Evolutionary conservation across 2,797 vertebrate genomes (phyloP).

Genomic region (Mormyrops boulengeri): DNA sequence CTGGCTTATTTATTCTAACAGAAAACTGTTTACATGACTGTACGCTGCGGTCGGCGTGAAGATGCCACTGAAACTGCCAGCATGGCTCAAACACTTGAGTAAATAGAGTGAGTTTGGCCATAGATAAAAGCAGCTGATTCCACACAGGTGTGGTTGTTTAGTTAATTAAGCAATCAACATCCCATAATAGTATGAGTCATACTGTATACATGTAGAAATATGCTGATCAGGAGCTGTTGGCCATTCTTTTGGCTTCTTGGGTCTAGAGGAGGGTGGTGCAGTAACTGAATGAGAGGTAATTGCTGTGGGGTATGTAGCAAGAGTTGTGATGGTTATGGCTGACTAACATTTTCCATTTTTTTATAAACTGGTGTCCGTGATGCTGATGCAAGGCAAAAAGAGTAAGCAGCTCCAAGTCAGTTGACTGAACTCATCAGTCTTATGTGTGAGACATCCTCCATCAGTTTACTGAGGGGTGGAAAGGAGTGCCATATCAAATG

Average conservation of each 20-base stretch:
- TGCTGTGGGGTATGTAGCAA: background rate
- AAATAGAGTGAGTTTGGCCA: background rate
- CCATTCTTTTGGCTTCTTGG: background rate
- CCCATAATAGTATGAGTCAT: constrained; percentile 5
- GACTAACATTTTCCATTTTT: background rate
- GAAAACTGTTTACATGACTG: background rate
- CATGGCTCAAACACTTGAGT: background rate
- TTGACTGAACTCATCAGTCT: background rate
- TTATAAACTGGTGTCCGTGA: background rate
- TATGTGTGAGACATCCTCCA: background rate
- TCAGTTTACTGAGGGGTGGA: background rate
- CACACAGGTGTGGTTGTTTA: background rate
- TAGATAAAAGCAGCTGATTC: background rate
- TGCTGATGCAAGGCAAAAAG: background rate
- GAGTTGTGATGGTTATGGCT: background rate
- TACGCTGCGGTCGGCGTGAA: background rate
- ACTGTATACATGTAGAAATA: background rate
- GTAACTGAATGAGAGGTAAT: background rate
- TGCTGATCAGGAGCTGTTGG: background rate
- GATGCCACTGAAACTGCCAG: background rate
- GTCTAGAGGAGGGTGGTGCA: background rate
- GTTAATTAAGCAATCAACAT: background rate
- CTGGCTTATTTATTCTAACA: constrained; percentile 3
- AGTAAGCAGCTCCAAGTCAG: background rate
- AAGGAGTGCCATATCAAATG: background rate